Conservation (phyloP, 2,797 vertebrate genomes). For the Sebastes itinus region DNA sequence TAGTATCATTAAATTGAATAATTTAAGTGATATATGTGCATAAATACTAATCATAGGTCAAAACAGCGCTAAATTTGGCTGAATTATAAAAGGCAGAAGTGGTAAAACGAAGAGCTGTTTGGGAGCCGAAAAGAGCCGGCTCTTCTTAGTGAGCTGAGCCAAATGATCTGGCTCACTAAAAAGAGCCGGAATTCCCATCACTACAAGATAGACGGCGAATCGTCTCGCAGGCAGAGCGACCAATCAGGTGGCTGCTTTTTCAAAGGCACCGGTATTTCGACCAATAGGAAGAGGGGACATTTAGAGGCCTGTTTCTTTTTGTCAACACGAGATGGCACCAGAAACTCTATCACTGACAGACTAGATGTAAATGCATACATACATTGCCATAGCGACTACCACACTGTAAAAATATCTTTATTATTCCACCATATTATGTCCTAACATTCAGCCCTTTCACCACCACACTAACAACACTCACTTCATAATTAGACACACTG, state of each 20-base stretch:
- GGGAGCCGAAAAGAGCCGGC: too few relatives aligned
- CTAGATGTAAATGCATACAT: background rate
- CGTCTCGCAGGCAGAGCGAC: slow-evolving; percentile 43
- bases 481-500: background rate
- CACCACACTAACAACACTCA: background rate
- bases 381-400: background rate
- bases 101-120: too few relatives aligned
- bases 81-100: too few relatives aligned
- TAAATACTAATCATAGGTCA: too few relatives aligned
- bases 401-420: slow-evolving; percentile 52
- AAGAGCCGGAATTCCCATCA: too few relatives aligned
- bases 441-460: background rate
- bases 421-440: slow-evolving; percentile 10
- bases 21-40: too few relatives aligned
- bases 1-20: too few relatives aligned
- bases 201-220: slow-evolving; percentile 70
- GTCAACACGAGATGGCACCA: slow-evolving; percentile 59
- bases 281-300: slow-evolving; percentile 65
- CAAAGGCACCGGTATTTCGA: slow-evolving; percentile 53
- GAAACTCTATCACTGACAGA: background rate
- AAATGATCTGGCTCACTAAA: too few relatives aligned
- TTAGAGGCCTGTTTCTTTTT: background rate
- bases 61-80: rapidly evolving
- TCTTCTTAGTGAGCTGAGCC: too few relatives aligned
- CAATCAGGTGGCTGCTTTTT: slow-evolving; percentile 74